Base-by-base conservation (phyloP, 2,888 invertebrate species). In the Xylophagus ater region DNA sequence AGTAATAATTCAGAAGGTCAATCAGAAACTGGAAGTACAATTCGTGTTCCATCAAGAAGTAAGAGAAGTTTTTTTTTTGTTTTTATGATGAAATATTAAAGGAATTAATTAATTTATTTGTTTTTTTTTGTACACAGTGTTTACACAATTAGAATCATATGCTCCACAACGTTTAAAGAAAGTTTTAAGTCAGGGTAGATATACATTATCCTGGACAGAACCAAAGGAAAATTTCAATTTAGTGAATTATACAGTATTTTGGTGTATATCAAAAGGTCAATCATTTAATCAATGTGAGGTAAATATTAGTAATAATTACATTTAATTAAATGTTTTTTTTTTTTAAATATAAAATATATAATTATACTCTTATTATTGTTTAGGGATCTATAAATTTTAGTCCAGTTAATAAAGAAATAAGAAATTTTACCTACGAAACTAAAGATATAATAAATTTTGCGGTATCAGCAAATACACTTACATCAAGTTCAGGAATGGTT, bases 241-340 rank as follows among this genome's bases (percentile, higher is more conserved):
- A 15, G 70, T 68, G 18, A 78, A 79, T 57, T 89, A 83, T 50
- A 87, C 87, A 1, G 71, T 89, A 13, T 88, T 84, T 59, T 87
- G 85, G 84, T 83, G 83, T 56, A 66, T 68, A 36, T 68, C 70
- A 30, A 69, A 69, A 18, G 65, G 69, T 17, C 73, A 73, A 47
- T 58, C 71, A 30, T 70, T 69, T 19, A 72, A 70, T 50, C 71
- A 71, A 44, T 83, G 82, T 58, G 62, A 68, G 29, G 70, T 69
- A 49, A 48, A 25, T 15, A 14, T 25, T 8, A n/a, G n/a, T n/a
- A n/a, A n/a, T n/a, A n/a, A n/a, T n/a, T n/a, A n/a, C n/a, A n/a
- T n/a, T n/a, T n/a, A n/a, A n/a, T n/a, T n/a, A n/a, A n/a, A n/a
- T n/a, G n/a, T n/a, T n/a, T n/a, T n/a, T n/a, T n/a, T n/a, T n/a